Base-by-base conservation (phyloP, 2,888 invertebrate species). In the Eilema sororculum region DNA sequence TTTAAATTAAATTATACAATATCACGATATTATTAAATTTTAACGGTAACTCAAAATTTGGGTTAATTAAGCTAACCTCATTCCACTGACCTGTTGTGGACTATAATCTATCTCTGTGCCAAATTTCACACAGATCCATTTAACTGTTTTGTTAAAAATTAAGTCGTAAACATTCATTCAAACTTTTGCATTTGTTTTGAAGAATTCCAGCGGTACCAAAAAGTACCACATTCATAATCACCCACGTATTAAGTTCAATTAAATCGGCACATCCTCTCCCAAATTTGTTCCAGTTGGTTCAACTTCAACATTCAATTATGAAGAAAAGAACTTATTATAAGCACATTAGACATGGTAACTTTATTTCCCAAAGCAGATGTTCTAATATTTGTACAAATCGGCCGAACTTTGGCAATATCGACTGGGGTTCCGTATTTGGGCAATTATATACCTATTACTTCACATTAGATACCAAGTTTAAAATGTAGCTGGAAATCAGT, bases 281-380 rank as follows among this genome's bases (percentile, higher is more conserved):
- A 58, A 72, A 82, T 84, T 82, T 81, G 78, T 80, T 83, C 77
- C 76, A 79, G 74, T 76, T 68, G 66, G 72, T 75, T 79, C 71
- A 67, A 67, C 65, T 73, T 78, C 78, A 75, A 73, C 81, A 82
- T 87, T 86, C 85, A 86, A 85, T 86, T 78, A 85, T 71, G 79
- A 79, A 79, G 77, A 82, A 82, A 79, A 62, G 69, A 75, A 72
- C 80, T 86, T 89, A 90, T 92, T 91, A 91, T 88, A 91, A 90
- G 86, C 84, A 75, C 77, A 91, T 91, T 91, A 91, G 89, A 78
- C 73, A 89, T 87, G 91, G 83, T 85, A 80, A 85, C 85, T 88
- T 85, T 84, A 86, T 82, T 74, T 81, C 33, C 67, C 41, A 67
- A 76, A 78, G 86, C 89, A 89, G 89, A 89, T 89, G 89, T 83